Percentiles rank a stretch among this genome's conserved stretches.
These are phyloP conservation scores for Dorcus parallelipipedus DNA, from an alignment of 2,888 invertebrate species.

Conservation along the genomic window DNA sequence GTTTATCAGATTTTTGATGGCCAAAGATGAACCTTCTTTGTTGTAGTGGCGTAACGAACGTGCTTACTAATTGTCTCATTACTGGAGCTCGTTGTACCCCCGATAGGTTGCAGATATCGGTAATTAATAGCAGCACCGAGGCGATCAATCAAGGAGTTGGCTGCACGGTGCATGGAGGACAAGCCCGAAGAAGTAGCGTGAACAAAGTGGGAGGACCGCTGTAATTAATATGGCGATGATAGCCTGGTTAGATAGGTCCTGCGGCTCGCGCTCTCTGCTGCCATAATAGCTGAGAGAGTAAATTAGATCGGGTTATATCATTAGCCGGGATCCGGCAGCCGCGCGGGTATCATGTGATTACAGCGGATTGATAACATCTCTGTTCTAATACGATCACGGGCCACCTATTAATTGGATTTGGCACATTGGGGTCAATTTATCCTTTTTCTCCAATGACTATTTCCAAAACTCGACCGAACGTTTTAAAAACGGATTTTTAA, in stretches of 20 bases:
- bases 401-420: constrained; percentile 11
- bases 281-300: constrained; percentile 2
- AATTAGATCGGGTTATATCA: constrained; percentile 21
- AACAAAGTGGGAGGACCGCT: constrained; percentile 7
- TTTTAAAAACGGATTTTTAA: no score
- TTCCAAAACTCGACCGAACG: no score
- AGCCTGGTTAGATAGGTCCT: constrained; percentile 11
- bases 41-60: no score
- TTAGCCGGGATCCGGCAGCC: constrained; percentile 17
- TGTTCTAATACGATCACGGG: constrained; percentile 20
- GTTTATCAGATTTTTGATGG: no score
- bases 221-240: constrained; percentile 15
- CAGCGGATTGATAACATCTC: constrained; percentile 26
- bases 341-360: constrained; percentile 21
- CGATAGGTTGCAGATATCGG: neutral
- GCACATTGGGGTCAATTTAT: no score
- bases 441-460: no score
- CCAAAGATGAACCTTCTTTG: no score
- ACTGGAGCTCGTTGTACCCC: no score
- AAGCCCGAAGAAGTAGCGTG: constrained; percentile 2
- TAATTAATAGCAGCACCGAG: neutral
- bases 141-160: constrained; percentile 1
- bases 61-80: no score
- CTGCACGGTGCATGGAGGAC: neutral
- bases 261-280: neutral